Evolutionary conservation across 2,888 invertebrate species (phyloP).

Genomic region (Trachelus stipa): DNA sequence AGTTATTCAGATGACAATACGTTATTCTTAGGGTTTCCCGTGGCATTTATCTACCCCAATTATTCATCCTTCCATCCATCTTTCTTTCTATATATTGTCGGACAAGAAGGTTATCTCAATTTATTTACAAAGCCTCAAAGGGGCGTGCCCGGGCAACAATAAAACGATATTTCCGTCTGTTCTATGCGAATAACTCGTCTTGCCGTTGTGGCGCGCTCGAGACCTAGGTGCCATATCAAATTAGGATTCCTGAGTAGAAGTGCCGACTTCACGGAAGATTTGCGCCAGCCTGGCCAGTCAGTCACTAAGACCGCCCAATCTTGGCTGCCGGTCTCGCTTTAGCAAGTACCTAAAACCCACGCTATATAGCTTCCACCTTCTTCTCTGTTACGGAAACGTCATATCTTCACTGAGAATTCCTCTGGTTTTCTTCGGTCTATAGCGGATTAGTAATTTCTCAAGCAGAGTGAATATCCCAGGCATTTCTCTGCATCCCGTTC

Average conservation of each 20-base stretch:
- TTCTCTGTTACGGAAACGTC: background rate
- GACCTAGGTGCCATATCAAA: conserved; percentile 6
- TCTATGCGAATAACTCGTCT: background rate
- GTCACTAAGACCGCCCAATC: conserved; percentile 19
- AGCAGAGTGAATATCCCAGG: background rate
- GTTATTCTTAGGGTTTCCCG: background rate
- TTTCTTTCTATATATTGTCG: background rate
- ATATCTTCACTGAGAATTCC: background rate
- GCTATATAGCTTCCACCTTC: background rate
- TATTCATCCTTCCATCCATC: background rate
- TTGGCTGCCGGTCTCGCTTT: conserved; percentile 4
- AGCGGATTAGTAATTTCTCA: background rate
- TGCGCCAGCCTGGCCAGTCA: conserved; percentile 26
- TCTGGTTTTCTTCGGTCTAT: background rate
- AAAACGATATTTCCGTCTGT: conserved; percentile 9
- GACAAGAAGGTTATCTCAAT: background rate
- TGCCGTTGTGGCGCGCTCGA: background rate
- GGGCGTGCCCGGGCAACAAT: conserved; percentile 3
- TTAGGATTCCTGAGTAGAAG: conserved; percentile 17
- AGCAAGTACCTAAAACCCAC: conserved; percentile 10
- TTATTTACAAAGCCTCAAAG: background rate
- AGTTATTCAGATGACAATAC: background rate
- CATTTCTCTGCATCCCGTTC: background rate
- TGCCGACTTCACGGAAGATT: conserved; percentile 30
- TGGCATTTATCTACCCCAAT: background rate